These are phyloP conservation scores for Dasyurus viverrinus DNA, from an alignment of 2,113 vertebrate species.

Conservation along the genomic window DNA sequence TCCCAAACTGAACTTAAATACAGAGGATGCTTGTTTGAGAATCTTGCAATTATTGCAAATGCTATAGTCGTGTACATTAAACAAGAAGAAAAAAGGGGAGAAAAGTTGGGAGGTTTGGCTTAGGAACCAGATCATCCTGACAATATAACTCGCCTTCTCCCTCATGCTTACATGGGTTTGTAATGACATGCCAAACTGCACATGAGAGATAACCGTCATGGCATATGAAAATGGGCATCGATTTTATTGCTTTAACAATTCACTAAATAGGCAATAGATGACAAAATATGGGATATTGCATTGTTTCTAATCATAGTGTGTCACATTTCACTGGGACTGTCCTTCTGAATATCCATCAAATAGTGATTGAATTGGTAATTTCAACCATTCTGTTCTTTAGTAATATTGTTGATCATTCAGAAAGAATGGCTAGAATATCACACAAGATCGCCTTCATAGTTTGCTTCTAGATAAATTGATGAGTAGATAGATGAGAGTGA, in stretches of 20 bases:
- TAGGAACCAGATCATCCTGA: background rate
- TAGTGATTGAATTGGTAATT: background rate
- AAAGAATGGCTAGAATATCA: background rate
- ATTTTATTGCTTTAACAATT: background rate
- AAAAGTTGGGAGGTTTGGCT: background rate
- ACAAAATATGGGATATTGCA: background rate
- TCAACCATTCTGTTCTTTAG: background rate
- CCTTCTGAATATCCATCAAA: background rate
- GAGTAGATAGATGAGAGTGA: background rate
- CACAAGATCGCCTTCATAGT: background rate
- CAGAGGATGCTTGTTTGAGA: background rate
- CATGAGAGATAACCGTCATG: background rate
- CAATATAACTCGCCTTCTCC: background rate
- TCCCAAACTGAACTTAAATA: background rate
- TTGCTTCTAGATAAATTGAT: background rate
- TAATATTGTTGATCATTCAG: background rate
- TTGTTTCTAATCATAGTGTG: background rate
- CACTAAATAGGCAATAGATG: background rate
- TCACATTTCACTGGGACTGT: background rate
- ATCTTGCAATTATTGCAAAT: background rate
- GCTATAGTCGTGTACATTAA: background rate
- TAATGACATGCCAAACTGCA: background rate
- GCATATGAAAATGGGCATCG: background rate
- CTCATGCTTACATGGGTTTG: background rate
- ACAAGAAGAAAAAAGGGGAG: background rate